Base-by-base conservation (phyloP, 1,140 invertebrate species). In the Plectus sambesii region DNA sequence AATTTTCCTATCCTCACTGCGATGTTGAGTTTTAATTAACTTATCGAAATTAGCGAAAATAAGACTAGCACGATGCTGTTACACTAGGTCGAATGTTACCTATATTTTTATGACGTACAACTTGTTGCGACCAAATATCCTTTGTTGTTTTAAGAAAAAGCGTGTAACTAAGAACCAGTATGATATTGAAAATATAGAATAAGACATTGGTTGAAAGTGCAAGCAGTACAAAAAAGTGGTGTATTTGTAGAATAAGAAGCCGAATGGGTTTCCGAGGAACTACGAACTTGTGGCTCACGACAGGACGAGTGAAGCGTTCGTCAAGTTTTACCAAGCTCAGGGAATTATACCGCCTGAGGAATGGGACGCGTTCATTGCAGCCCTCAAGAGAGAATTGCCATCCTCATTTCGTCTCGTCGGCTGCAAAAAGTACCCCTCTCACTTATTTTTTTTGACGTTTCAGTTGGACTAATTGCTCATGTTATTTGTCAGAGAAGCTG, bases 351-450 rank as follows among this genome's bases (percentile, higher is more conserved):
- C 56, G 9, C 52, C 49, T 15, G 42, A 39, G 19, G 59, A 60
- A 38, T 60, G 47, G 56, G 56, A 60, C 19, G 20, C n/a, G 4
- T 60, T 62, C 39, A 17, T 42, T 3, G 42, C 26, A 6, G 33
- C 25, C 5, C 8, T 60, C 2, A 42, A 24, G 9, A 24, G 24
- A 9, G 55, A 53, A 9, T 39, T 60, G 9, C 58, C 58, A 8
- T 47, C 60, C 8, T 59, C 60, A 35, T 60, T 60, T 42, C 59
- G 58, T 22, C 53, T 60, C 30, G 41, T 59, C 19, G 29, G 19
- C 9, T 35, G 26, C 9, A 43, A 61, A 9, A 42, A 42, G 51
- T 60, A 30, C n/a, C 20, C 49, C 33, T 50, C 23, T 2, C 15
- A 6, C 5, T 5, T 39, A 2, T 3, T 4, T 27, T 27, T 15